These are phyloP conservation scores for Andinoacara biseriatus DNA, from an alignment of 2,113 vertebrate species.

Conservation along the genomic window DNA sequence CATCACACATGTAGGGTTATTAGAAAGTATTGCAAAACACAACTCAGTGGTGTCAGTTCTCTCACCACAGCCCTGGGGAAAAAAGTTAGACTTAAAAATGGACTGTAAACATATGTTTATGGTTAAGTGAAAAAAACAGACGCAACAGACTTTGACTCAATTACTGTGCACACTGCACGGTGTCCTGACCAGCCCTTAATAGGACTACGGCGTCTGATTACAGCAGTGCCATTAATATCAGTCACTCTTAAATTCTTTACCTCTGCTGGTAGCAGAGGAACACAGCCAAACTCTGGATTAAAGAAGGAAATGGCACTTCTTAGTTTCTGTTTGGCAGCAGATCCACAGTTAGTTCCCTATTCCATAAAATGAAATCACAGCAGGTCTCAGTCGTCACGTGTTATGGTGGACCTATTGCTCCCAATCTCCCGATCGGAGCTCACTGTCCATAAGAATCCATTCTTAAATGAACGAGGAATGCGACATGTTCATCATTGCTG, in stretches of 20 bases:
- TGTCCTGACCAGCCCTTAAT: constrained; percentile 50
- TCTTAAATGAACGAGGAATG: not conserved
- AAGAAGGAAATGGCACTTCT: not conserved
- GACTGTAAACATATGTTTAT: not conserved
- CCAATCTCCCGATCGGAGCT: not conserved
- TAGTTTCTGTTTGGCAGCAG: not conserved
- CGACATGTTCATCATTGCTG: not conserved
- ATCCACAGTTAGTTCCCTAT: not conserved
- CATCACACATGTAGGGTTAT: not conserved
- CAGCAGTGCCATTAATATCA: constrained; percentile 33
- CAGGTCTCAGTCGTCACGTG: no score
- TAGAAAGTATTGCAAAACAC: not conserved
- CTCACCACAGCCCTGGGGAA: not conserved
- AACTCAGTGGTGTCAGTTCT: not conserved
- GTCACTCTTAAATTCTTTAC: not conserved
- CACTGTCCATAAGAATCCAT: not conserved
- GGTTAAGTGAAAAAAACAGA: constrained; percentile 6
- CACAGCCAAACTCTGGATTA: not conserved
- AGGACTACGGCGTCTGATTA: constrained; percentile 51
- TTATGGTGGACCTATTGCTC: not conserved
- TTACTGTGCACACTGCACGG: not conserved
- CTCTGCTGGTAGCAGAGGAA: not conserved
- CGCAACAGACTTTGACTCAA: not conserved
- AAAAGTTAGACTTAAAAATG: not conserved
- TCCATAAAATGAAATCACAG: not conserved